Conservation (phyloP, 2,113 vertebrate genomes). For the Periophthalmodon schlosseri region DNA sequence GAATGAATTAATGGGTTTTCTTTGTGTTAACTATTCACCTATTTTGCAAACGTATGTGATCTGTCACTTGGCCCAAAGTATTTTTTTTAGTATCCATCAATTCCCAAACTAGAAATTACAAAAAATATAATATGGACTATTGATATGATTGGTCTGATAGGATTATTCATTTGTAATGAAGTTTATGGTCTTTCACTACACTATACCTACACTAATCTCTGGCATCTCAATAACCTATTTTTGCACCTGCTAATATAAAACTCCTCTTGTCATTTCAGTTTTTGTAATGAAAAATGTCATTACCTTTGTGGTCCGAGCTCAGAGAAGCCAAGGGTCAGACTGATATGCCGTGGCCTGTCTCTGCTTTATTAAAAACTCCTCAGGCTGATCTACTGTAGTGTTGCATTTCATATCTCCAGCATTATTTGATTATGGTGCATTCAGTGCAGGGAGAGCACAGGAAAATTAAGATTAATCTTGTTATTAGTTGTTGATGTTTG, state of each 20-base stretch:
- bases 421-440: neutral
- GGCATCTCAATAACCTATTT: constrained; percentile 24
- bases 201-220: neutral
- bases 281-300: constrained; percentile 22
- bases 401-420: constrained; percentile 19
- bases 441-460: neutral
- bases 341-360: constrained; percentile 14
- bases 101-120: too few species aligned
- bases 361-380: constrained; percentile 39
- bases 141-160: neutral
- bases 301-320: constrained; percentile 25
- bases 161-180: neutral
- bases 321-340: constrained; percentile 21
- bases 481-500: neutral
- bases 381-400: constrained; percentile 9
- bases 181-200: neutral
- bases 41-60: too few species aligned
- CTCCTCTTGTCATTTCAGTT: constrained; percentile 35
- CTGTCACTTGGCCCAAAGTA: too few species aligned
- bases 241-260: constrained; percentile 13
- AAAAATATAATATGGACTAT: neutral
- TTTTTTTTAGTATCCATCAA: too few species aligned
- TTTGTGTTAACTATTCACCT: too few species aligned
- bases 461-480: neutral
- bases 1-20: too few species aligned